A percentile compares a stretch with the other conserved stretches of the same genome.
Evolutionary conservation across 2,888 invertebrate genomes (phyloP).

Genomic region (Auanema sp.): DNA sequence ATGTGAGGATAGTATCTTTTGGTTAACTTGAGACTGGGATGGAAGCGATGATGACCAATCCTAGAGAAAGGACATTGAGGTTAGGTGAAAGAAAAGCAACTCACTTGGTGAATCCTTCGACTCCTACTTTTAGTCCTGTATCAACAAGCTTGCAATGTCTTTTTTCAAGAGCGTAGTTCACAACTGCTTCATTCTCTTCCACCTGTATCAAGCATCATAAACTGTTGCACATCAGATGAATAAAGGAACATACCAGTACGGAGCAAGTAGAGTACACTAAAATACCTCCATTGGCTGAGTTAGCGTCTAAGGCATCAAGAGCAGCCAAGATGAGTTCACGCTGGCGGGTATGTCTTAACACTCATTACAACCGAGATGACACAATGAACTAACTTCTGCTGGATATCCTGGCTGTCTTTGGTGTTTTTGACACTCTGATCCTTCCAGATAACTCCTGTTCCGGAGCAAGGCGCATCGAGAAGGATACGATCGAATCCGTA

Average conservation of each 20-base stretch:
- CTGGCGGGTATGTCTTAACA: conserved; percentile 75
- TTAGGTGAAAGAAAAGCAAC: conserved; percentile 15
- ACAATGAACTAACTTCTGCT: conserved; percentile 27
- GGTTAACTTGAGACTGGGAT: conserved; percentile 84
- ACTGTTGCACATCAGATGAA: too few relatives aligned
- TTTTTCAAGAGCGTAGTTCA: conserved; percentile 90
- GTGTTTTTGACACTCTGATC: conserved; percentile 92
- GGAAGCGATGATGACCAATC: conserved; percentile 74
- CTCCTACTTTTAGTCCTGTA: conserved; percentile 91
- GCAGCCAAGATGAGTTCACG: conserved; percentile 87
- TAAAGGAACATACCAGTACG: conserved; percentile 72
- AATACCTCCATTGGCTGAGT: conserved; percentile 87
- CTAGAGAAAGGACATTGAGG: conserved; percentile 51
- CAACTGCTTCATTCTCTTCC: conserved; percentile 97
- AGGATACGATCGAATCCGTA: conserved; percentile 86
- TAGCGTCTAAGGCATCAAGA: conserved; percentile 92
- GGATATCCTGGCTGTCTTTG: conserved; percentile 69
- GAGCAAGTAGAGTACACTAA: conserved; percentile 99
- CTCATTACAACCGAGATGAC: conserved; percentile 65
- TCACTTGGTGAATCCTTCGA: conserved; percentile 87
- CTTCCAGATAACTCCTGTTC: conserved; percentile 95
- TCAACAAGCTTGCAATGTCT: conserved; percentile 86
- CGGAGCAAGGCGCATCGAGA: conserved; percentile 96
- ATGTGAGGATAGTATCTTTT: conserved; percentile 94
- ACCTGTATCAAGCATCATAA: too few relatives aligned